Evolutionary conservation across 2,113 vertebrate species (phyloP).

Genomic region (Chaetodon trifascialis): DNA sequence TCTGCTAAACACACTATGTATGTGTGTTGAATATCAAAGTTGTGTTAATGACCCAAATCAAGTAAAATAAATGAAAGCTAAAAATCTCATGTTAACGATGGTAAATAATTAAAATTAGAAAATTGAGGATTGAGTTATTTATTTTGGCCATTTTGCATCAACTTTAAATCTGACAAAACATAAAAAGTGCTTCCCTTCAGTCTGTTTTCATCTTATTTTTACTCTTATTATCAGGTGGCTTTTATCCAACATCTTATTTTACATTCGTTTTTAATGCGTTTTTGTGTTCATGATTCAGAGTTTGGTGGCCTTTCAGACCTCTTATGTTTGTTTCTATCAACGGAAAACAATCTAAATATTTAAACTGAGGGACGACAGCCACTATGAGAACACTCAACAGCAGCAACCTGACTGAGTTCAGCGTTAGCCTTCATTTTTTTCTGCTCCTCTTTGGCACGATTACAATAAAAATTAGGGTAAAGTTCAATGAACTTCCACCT

Average conservation of each 20-base stretch:
- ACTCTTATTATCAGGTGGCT: too few species aligned
- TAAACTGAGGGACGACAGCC: not conserved
- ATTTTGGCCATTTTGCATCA: too few species aligned
- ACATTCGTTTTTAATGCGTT: too few species aligned
- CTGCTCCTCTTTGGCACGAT: not conserved
- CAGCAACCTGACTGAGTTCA: not conserved
- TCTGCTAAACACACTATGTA: too few species aligned
- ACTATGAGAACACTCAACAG: not conserved
- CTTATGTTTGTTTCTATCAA: not conserved
- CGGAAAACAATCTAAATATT: not conserved
- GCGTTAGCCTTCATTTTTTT: not conserved
- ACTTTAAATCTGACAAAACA: too few species aligned
- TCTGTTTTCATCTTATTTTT: too few species aligned
- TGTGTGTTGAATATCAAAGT: not conserved
- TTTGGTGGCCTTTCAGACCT: not conserved
- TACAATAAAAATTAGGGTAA: not conserved
- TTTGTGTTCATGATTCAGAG: not conserved
- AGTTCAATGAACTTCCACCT: slow-evolving; percentile 62
- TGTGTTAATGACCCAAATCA: too few species aligned
- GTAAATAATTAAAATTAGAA: not conserved
- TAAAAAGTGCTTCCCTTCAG: too few species aligned
- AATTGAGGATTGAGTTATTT: not conserved
- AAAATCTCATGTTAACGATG: not conserved
- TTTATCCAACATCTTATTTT: too few species aligned
- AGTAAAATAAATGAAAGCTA: not conserved